phyloP scores from a whole-genome alignment of 2,113 vertebrate species.

The Vicugna pacos region DNA sequence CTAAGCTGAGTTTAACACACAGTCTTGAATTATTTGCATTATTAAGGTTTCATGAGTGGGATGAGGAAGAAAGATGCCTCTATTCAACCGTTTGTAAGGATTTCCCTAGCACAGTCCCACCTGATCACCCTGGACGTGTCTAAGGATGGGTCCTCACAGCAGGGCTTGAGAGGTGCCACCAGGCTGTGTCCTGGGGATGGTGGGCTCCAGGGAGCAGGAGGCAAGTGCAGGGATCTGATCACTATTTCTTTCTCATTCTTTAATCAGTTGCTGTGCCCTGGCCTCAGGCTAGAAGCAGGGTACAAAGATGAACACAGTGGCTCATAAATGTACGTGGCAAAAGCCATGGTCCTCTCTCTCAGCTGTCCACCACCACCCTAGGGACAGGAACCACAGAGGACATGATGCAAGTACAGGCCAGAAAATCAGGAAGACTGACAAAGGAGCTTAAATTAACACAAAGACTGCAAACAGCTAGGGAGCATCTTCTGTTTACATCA shows the following conservation, averaged over 20 bases:
- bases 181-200: background rate
- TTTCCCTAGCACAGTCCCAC: background rate
- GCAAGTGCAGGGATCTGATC: background rate
- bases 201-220: background rate
- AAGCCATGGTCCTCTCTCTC: background rate
- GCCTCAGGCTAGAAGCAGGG: background rate
- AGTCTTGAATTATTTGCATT: background rate
- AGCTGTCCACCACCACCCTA: no score
- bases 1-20: background rate
- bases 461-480: background rate
- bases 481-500: background rate
- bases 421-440: background rate
- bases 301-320: background rate
- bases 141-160: background rate
- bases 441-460: background rate
- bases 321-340: background rate
- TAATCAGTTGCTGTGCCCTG: background rate
- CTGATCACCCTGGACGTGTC: background rate
- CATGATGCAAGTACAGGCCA: accelerated
- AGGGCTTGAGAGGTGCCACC: background rate
- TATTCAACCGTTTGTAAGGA: no score
- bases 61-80: background rate
- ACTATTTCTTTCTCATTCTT: background rate
- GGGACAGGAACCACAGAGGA: background rate
- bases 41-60: background rate